A percentile compares a stretch with the other conserved stretches of the same genome.
Evolutionary conservation across 1,140 invertebrate genomes (phyloP).

Genomic region (Nylanderia fulva): DNA sequence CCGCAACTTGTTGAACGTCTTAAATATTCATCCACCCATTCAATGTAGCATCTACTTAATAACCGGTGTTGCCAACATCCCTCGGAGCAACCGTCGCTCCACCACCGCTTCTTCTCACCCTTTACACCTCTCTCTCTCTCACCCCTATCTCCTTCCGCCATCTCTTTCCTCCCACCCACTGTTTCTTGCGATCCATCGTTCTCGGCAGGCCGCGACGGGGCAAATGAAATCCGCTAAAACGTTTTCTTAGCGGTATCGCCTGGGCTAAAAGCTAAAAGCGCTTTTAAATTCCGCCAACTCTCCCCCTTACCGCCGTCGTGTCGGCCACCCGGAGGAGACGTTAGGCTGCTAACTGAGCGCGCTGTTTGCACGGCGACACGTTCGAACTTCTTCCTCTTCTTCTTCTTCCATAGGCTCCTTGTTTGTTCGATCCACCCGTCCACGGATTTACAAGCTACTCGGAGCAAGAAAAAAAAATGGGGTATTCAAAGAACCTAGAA

Average conservation of each 20-base stretch:
- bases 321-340: constrained; percentile 25
- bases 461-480: background rate
- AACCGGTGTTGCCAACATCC: constrained; percentile 79
- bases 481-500: background rate
- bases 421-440: constrained; percentile 49
- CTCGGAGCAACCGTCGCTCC: constrained; percentile 61
- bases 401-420: constrained; percentile 32
- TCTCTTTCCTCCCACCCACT: background rate
- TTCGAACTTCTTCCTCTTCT: constrained; percentile 39
- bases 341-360: constrained; percentile 55
- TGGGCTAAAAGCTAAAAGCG: constrained; percentile 83
- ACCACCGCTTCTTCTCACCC: constrained; percentile 68
- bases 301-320: constrained; percentile 43
- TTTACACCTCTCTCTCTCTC: too few species aligned
- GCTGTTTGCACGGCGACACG: constrained; percentile 32
- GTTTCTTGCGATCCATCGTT: constrained; percentile 71
- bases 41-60: constrained; percentile 85
- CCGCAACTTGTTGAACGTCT: constrained; percentile 85
- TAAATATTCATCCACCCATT: constrained; percentile 84
- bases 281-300: constrained; percentile 81
- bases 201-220: constrained; percentile 69
- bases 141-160: constrained; percentile 23
- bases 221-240: constrained; percentile 83
- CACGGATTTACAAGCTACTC: constrained; percentile 24
- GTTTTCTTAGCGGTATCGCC: constrained; percentile 82